phyloP scores from a whole-genome alignment of 2,888 invertebrate species.

The Monopis laevigella region DNA sequence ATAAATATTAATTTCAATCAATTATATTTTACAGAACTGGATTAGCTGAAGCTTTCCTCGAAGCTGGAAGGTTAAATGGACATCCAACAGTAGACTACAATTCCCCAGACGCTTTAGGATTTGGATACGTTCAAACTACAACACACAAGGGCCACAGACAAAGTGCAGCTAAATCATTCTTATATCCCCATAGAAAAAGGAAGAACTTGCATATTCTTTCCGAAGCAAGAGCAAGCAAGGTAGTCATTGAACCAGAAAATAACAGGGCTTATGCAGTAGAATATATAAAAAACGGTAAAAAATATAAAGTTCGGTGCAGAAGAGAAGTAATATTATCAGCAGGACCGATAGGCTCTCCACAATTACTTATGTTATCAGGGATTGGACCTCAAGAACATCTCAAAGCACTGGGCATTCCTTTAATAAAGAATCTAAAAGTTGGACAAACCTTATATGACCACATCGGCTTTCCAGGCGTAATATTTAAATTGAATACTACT shows the following conservation, averaged over 20 bases:
- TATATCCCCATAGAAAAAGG: slow-evolving; percentile 69
- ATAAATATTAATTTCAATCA: no score
- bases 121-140: slow-evolving; percentile 60
- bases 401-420: slow-evolving; percentile 64
- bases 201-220: slow-evolving; percentile 68
- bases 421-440: slow-evolving; percentile 71
- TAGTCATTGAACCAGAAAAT: slow-evolving; percentile 57
- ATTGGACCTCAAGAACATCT: slow-evolving; percentile 68
- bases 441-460: slow-evolving; percentile 74
- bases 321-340: slow-evolving; percentile 88
- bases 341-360: slow-evolving; percentile 89
- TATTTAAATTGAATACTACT: slow-evolving; percentile 49
- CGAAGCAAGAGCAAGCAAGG: slow-evolving; percentile 46
- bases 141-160: slow-evolving; percentile 71
- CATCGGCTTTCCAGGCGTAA: slow-evolving; percentile 60
- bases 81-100: slow-evolving; percentile 70
- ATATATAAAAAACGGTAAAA: slow-evolving; percentile 64
- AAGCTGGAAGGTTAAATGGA: slow-evolving; percentile 67
- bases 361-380: slow-evolving; percentile 91
- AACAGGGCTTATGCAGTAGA: slow-evolving; percentile 76
- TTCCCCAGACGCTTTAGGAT: slow-evolving; percentile 69
- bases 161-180: slow-evolving; percentile 74
- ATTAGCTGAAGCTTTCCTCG: slow-evolving; percentile 63
- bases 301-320: slow-evolving; percentile 66
- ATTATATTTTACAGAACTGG: slow-evolving; percentile 45